Conservation (phyloP, 2,888 invertebrate genomes). For the Cosmia pyralina region DNA sequence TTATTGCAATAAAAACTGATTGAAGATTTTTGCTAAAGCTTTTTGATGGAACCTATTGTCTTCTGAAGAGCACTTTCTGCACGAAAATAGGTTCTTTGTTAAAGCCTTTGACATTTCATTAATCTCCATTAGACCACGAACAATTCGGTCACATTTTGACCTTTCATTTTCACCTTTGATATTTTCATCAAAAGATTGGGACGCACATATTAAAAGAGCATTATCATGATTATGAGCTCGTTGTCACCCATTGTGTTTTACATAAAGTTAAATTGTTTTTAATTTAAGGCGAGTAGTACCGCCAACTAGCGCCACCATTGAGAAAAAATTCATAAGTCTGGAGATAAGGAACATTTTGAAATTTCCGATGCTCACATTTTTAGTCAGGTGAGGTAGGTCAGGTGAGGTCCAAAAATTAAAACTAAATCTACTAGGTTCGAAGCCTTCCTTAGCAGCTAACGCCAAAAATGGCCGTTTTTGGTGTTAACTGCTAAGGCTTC, state of each 20-base stretch:
- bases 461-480: no score
- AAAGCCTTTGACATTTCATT: constrained; percentile 47
- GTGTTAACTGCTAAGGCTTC: no score
- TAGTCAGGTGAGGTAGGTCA: no score
- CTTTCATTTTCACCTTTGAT: constrained; percentile 37
- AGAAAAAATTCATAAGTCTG: no score
- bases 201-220: constrained; percentile 29
- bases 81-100: constrained; percentile 42
- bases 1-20: constrained; percentile 20
- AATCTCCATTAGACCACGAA: constrained; percentile 38
- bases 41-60: constrained; percentile 43
- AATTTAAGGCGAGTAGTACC: not conserved
- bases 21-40: constrained; percentile 30
- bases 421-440: no score
- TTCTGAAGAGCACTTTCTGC: constrained; percentile 38
- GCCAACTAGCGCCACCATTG: no score
- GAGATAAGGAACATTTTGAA: no score
- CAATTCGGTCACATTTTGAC: constrained; percentile 43
- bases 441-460: no score
- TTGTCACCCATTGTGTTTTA: constrained; percentile 25
- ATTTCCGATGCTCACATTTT: no score
- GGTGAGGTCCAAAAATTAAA: no score
- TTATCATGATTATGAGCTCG: constrained; percentile 25
- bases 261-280: not conserved
- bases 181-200: constrained; percentile 37